phyloP scores from a whole-genome alignment of 2,113 vertebrate species.

The Centropristis striata region DNA sequence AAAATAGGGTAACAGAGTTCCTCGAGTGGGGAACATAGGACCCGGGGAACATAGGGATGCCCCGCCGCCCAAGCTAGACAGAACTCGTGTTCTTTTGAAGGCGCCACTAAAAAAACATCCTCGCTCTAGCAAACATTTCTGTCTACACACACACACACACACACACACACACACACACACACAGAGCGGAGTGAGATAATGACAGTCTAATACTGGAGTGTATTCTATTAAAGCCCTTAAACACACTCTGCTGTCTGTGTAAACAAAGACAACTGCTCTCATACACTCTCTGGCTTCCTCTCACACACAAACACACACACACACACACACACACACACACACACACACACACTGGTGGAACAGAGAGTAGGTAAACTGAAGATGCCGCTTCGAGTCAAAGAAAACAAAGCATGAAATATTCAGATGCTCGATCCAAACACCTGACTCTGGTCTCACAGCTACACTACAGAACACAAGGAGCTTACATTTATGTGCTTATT shows the following conservation, averaged over 20 bases:
- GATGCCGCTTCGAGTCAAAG: slow-evolving; percentile 54
- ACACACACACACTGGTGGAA: neutral
- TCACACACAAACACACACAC: neutral
- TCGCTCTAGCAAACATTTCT: slow-evolving; percentile 49
- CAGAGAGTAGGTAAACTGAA: slow-evolving; percentile 6
- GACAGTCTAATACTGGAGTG: slow-evolving; percentile 56
- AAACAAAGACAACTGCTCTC: slow-evolving; percentile 68
- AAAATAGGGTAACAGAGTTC: too few species aligned
- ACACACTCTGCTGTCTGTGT: slow-evolving; percentile 63
- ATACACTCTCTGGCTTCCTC: slow-evolving; percentile 5
- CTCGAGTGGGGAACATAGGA: too few species aligned
- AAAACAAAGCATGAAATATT: slow-evolving; percentile 74
- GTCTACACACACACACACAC: slow-evolving; percentile 22
- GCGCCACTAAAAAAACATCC: slow-evolving; percentile 67
- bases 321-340: slow-evolving; percentile 30
- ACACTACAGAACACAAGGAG: too few species aligned
- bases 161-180: slow-evolving; percentile 25
- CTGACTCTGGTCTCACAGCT: neutral
- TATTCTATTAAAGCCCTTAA: slow-evolving; percentile 65
- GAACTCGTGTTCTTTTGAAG: slow-evolving; percentile 54
- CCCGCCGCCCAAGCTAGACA: slow-evolving; percentile 55
- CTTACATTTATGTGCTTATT: too few species aligned
- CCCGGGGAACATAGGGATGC: too few species aligned
- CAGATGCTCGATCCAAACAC: slow-evolving; percentile 50
- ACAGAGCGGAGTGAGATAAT: slow-evolving; percentile 45